Conservation (phyloP, 2,797 vertebrate species). For the Pteropus rufus region DNA sequence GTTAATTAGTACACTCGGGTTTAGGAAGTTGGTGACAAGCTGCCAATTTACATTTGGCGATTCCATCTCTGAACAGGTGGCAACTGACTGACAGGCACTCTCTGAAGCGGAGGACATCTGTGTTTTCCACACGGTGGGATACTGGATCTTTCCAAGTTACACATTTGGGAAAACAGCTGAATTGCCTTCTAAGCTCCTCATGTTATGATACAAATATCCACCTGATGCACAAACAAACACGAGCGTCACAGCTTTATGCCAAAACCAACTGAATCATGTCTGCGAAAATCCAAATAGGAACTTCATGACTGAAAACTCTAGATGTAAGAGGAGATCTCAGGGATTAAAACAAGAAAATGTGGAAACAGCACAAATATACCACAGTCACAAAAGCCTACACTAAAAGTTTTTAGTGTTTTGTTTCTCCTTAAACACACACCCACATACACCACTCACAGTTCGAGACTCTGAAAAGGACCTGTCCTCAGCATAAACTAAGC, state of each 20-base stretch:
- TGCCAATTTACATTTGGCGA: constrained; percentile 44
- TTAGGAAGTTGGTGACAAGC: constrained; percentile 57
- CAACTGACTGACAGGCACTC: constrained; percentile 65
- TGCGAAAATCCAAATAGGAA: neutral
- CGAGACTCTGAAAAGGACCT: neutral
- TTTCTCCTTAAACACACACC: neutral
- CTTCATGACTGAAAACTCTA: neutral
- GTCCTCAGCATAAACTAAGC: neutral
- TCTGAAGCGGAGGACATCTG: constrained; percentile 55
- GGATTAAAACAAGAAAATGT: neutral
- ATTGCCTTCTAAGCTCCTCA: constrained; percentile 56
- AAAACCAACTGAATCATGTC: neutral
- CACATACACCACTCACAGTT: neutral
- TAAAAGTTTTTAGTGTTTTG: neutral
- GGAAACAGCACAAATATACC: neutral
- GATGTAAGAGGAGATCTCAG: neutral
- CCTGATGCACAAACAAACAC: constrained; percentile 49
- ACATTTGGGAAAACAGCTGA: constrained; percentile 74
- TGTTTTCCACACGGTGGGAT: constrained; percentile 55
- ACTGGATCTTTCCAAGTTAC: constrained; percentile 46
- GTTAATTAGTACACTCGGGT: neutral
- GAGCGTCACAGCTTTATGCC: neutral
- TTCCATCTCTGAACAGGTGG: constrained; percentile 70
- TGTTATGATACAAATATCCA: constrained; percentile 71
- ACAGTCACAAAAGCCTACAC: neutral